Conservation (phyloP, 2,888 invertebrate species). For the Catocala fraxini region DNA sequence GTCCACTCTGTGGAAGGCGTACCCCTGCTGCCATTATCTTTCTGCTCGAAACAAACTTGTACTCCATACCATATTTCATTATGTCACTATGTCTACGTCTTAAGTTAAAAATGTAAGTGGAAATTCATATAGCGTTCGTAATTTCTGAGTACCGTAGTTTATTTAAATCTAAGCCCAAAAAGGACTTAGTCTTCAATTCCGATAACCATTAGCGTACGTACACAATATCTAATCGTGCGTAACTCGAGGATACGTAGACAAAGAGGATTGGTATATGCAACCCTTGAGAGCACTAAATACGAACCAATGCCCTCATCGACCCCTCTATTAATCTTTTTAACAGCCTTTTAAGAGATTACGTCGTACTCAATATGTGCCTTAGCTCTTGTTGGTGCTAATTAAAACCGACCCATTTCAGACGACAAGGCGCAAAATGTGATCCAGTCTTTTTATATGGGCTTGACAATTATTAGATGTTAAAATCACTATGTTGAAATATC, state of each 20-base stretch:
- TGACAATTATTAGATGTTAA: too few relatives aligned
- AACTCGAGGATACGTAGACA: constrained; percentile 43
- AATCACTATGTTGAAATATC: too few relatives aligned
- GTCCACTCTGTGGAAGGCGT: too few relatives aligned
- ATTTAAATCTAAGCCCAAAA: constrained; percentile 22
- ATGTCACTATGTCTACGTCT: too few relatives aligned
- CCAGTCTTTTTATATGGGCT: too few relatives aligned
- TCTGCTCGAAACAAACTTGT: too few relatives aligned
- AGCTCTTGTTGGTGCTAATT: constrained; percentile 61
- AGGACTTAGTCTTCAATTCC: constrained; percentile 23
- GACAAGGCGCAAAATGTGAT: constrained; percentile 5
- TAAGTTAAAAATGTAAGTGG: too few relatives aligned
- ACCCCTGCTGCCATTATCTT: too few relatives aligned
- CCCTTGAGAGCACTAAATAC: constrained; percentile 74
- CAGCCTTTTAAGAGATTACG: constrained; percentile 60
- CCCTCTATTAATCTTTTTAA: constrained; percentile 79
- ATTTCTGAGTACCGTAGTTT: constrained; percentile 18
- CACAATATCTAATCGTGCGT: constrained; percentile 49
- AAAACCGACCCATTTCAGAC: constrained; percentile 51
- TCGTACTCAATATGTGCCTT: constrained; percentile 47
- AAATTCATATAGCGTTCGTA: constrained; percentile 7
- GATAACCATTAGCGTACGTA: constrained; percentile 34
- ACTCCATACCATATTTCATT: too few relatives aligned
- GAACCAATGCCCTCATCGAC: constrained; percentile 70
- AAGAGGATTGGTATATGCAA: constrained; percentile 57